Evolutionary conservation across 2,113 vertebrate genomes (phyloP), one percentile per base, ranked within the genome.

Genomic region (Prunella himalayana): DNA sequence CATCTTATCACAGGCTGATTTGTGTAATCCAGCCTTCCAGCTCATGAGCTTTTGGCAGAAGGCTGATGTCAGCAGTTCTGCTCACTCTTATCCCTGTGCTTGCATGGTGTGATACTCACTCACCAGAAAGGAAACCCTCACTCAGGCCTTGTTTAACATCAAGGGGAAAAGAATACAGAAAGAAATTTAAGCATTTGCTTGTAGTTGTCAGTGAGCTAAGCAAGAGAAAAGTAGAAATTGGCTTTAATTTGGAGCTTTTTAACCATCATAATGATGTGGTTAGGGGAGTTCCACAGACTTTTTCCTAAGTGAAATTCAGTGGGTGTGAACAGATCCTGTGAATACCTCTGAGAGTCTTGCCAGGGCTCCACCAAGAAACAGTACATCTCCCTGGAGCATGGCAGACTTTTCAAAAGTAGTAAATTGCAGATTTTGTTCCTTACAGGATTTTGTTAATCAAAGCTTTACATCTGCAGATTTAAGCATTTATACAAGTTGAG

Each of bases 391-490:
- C 86, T 83, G 56, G 88, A 90, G 92, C 77, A 86, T 51, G 79
- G 68, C 60, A 96, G 78, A 76, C 70, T 49, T 92, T 80, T 82
- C 66, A 76, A 87, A 92, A 82, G 84, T 41, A 89, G 44, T 76
- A 94, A 96, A 88, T 91, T 87, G 57, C 49, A 95, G 85, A 80
- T 86, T 96, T 90, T 56, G 20, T 80, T 90, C 79, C 64, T 94
- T 95, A 90, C 63, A 94, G 82, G 82, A 82, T 79, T 94, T 92
- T 88, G 41, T 78, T 82, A 90, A 49, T 88, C 90, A 81, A 90
- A 95, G 68, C 49, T 94, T 81, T 91, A 90, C 76, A 83, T 96
- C 60, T 95, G 68, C 64, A 94, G 82, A 93, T 92, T 97, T 96
- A 96, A 96, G 92, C 92, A 86, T 83, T 95, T 97, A 90, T 93